Evolutionary conservation across 2,888 invertebrate genomes (phyloP).

Genomic region (Diogma glabrata): DNA sequence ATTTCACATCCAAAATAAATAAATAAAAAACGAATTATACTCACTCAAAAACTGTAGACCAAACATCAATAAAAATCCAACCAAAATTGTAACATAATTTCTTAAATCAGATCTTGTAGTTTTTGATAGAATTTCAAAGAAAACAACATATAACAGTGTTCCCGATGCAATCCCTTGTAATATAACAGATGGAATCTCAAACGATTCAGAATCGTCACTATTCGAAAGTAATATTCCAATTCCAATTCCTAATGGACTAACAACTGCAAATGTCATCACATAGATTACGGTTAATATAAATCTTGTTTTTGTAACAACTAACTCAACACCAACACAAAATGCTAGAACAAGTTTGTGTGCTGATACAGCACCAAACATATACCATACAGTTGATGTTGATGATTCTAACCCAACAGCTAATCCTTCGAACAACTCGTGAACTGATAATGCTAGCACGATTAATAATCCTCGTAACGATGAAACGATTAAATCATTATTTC

Average conservation of each 20-base stretch:
- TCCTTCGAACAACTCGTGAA: slow-evolving; percentile 81
- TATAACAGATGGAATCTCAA: slow-evolving; percentile 51
- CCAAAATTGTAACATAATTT: slow-evolving; percentile 52
- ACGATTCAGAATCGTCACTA: slow-evolving; percentile 43
- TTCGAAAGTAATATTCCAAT: slow-evolving; percentile 57
- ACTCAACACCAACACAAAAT: slow-evolving; percentile 77
- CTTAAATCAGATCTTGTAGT: slow-evolving; percentile 41
- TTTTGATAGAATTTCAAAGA: slow-evolving; percentile 77
- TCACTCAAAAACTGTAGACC: slow-evolving; percentile 39
- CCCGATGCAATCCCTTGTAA: slow-evolving; percentile 80
- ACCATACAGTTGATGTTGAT: slow-evolving; percentile 50
- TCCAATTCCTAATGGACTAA: slow-evolving; percentile 70
- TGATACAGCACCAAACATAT: slow-evolving; percentile 73
- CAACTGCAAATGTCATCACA: slow-evolving; percentile 63
- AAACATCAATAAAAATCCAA: slow-evolving; percentile 64
- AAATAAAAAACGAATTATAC: too few species aligned
- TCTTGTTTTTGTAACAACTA: slow-evolving; percentile 59
- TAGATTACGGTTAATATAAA: slow-evolving; percentile 50
- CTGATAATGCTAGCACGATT: slow-evolving; percentile 69
- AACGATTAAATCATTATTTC: slow-evolving; percentile 23
- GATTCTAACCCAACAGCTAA: slow-evolving; percentile 68
- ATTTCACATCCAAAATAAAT: too few species aligned
- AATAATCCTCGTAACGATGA: slow-evolving; percentile 55
- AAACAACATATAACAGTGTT: slow-evolving; percentile 90
- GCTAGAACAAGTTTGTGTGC: slow-evolving; percentile 80